phyloP scores from a whole-genome alignment of 2,113 vertebrate species.

The Ibidorhyncha struthersii region DNA sequence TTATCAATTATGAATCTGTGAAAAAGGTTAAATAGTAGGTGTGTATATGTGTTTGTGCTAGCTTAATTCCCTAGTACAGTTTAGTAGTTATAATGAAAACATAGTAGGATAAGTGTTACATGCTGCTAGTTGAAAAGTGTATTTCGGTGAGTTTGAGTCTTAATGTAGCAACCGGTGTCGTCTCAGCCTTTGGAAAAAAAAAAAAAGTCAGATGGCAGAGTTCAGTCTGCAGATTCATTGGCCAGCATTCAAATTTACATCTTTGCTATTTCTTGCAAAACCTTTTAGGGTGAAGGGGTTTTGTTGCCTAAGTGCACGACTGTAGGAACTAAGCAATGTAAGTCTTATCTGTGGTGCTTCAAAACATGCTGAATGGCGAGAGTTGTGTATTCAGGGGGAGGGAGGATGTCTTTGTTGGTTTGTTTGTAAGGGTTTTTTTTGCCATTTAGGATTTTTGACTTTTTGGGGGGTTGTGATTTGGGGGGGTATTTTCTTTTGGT shows the following conservation, averaged over 20 bases:
- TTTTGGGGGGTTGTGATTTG: neutral
- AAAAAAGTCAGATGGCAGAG: neutral
- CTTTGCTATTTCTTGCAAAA: neutral
- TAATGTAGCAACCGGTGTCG: neutral
- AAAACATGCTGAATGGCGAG: neutral
- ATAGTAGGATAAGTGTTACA: rapidly evolving
- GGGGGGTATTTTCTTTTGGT: neutral
- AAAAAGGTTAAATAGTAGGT: neutral
- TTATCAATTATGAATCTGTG: neutral
- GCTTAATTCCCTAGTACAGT: neutral
- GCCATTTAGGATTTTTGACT: rapidly evolving
- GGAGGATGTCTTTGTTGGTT: neutral
- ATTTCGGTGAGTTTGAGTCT: rapidly evolving
- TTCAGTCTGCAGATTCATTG: neutral
- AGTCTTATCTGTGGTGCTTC: neutral
- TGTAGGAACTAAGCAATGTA: neutral
- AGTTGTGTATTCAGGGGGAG: rapidly evolving
- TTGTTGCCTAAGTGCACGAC: neutral
- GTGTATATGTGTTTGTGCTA: neutral
- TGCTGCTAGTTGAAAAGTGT: neutral
- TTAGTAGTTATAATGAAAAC: neutral
- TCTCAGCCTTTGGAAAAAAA: neutral
- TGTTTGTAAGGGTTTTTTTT: neutral
- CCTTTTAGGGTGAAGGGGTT: neutral
- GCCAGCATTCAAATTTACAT: rapidly evolving